Base-by-base conservation (phyloP, 2,113 vertebrate genomes). In the Illadopsis cleaveri region DNA sequence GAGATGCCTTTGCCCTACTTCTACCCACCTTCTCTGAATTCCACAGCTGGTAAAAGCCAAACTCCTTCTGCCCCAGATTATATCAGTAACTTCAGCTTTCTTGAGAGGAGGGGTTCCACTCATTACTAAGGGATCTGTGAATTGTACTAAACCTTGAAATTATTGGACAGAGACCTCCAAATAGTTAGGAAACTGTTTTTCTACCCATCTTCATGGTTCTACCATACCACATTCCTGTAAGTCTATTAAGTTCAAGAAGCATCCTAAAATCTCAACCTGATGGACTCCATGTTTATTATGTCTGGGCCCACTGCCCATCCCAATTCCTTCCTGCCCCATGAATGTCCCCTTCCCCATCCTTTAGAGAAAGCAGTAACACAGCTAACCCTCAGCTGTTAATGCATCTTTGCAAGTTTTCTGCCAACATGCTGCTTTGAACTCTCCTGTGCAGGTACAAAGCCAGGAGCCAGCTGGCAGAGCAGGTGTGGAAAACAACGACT, bases 401-500 rank as follows among this genome's bases (percentile, higher is more conserved):
- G 15, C 37, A 77, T 6, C 61, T 78, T 62, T 23, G 54, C 44
- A 57, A 58, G 45, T 40, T 35, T 47, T 15, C 37, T 38, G 47
- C n/a, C 24, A 65, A 17, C 6, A 40, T 6, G 31, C 35, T 38
- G 25, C 31, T 48, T 4, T 60, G 82, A 54, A 50, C 47, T 60
- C 94, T 30, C 83, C 60, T 86, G 78, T 92, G 47, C 94, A 99
- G 99, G 98, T 99, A 48, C 96, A 98, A 86, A 98, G 85, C 35
- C 98, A 98, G 0, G 98, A 99, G 22, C 97, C 97, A 10, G 99
- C 99, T 6, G 97, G 98, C 61, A 72, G 13, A 87, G 99, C 98
- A 3, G 99, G 99, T 10, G 75, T 99, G 81, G 92, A 98, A 97
- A 98, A 99, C 4, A 81, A 98, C 0, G 99, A 99, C 68, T 47